Evolutionary conservation across 2,888 invertebrate species (phyloP), one percentile per base, ranked within the genome.

Genomic region (Antitype chi): DNA sequence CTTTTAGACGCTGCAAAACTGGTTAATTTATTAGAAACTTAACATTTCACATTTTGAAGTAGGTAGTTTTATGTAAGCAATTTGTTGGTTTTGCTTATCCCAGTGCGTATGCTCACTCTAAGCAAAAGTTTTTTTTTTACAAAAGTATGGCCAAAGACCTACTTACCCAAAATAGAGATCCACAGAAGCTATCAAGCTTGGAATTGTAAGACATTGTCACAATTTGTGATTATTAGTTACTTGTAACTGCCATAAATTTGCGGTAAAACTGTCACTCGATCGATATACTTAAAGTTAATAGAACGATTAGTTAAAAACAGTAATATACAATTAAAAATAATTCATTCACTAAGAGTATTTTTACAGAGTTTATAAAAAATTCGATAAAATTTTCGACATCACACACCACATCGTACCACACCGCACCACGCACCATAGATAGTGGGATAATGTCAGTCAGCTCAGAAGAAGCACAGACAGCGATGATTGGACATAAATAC

Each of bases 151-250:
- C 23, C 17, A 57, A 57, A 83, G 86, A 89, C 87, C 89, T 88
- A 96, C 98, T 98, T 97, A 98, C 98, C 98, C 98, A 98, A 97
- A 98, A 98, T 93, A 95, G 94, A 76, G 98, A 97, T 87, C 98
- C 98, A 94, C 98, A 98, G 97, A 98, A 98, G 89, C 97, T 96
- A 94, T 98, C 98, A 97, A 98, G 97, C 89, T 97, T 95, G 92
- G 97, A 97, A 94, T 97, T 93, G 89, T 94, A 94, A 91, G 96
- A 94, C 96, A 96, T 96, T 93, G 95, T 97, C 93, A 98, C 92
- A 90, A 89, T 85, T 90, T 86, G 86, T 88, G 86, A 85, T 85
- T 89, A 82, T 86, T 87, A 89, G 72, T 79, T 88, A 80, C 82
- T 86, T 87, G 76, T 84, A 90, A 90, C 88, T 89, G 89, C 90